phyloP scores from a whole-genome alignment of 2,888 invertebrate species.

The Scaptomyza parva region DNA sequence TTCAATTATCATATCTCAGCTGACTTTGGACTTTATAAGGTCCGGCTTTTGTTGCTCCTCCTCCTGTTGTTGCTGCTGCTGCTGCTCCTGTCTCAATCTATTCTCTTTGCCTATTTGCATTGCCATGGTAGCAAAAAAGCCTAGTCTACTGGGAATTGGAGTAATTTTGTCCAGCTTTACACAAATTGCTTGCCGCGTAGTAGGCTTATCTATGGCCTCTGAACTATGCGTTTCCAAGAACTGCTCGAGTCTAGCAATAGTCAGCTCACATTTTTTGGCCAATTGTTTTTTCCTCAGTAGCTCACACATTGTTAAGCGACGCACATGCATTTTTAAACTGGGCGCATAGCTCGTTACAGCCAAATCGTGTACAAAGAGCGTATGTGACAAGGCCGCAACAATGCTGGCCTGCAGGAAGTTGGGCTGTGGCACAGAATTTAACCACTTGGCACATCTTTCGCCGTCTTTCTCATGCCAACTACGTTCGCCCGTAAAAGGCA shows the following conservation, averaged over 20 bases:
- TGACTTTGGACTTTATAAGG: neutral
- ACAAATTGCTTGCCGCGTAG: neutral
- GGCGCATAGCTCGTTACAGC: constrained; percentile 38
- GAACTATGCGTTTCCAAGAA: constrained; percentile 28
- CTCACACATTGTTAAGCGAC: constrained; percentile 22
- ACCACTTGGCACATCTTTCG: constrained; percentile 18
- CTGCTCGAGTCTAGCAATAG: constrained; percentile 13
- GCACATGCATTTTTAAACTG: constrained; percentile 29
- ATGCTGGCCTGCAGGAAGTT: constrained; percentile 61
- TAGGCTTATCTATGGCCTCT: too few species aligned
- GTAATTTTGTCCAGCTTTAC: neutral
- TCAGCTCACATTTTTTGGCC: constrained; percentile 33
- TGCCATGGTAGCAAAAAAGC: constrained; percentile 28
- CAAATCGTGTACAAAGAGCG: constrained; percentile 46
- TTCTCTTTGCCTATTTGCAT: constrained; percentile 29
- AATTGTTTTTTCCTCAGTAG: constrained; percentile 19
- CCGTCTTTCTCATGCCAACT: constrained; percentile 44
- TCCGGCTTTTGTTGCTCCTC: neutral
- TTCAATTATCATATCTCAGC: neutral
- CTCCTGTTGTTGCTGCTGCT: neutral
- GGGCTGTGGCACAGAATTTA: constrained; percentile 18
- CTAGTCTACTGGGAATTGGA: neutral
- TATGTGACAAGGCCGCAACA: constrained; percentile 41
- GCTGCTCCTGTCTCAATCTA: neutral
- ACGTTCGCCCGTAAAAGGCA: constrained; percentile 55